Evolutionary conservation across 2,797 vertebrate genomes (phyloP).

Genomic region (Enteromius thamalakanensis): DNA sequence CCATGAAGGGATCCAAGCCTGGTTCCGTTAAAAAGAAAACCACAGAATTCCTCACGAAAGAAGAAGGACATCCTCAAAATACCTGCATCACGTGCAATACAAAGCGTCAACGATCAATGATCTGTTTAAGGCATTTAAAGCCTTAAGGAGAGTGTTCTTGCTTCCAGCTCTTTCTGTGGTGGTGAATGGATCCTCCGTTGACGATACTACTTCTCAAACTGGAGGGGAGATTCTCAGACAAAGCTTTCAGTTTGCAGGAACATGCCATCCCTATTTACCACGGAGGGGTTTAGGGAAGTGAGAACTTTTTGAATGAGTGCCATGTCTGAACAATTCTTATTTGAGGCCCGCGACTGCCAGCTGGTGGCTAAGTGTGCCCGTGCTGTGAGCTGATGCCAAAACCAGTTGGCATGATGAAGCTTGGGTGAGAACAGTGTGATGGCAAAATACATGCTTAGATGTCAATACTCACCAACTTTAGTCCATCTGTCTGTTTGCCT

Average conservation of each 20-base stretch:
- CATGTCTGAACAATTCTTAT: constrained; percentile 85
- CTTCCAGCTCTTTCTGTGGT: constrained; percentile 68
- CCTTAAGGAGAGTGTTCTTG: constrained; percentile 66
- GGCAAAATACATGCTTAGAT: constrained; percentile 62
- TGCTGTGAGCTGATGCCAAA: constrained; percentile 79
- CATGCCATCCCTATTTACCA: constrained; percentile 84
- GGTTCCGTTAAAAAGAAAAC: constrained; percentile 56
- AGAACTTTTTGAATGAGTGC: constrained; percentile 88
- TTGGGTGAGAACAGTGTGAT: constrained; percentile 76
- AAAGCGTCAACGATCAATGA: constrained; percentile 55
- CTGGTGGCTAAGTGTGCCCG: constrained; percentile 85
- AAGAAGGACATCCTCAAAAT: constrained; percentile 58
- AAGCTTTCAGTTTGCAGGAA: constrained; percentile 81
- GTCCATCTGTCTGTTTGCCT: constrained; percentile 31
- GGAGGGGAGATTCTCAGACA: constrained; percentile 83
- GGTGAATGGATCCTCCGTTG: constrained; percentile 77
- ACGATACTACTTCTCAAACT: constrained; percentile 83
- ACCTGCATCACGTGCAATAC: not conserved
- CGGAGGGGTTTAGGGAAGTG: constrained; percentile 83
- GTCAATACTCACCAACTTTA: constrained; percentile 35
- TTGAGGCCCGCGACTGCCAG: constrained; percentile 86
- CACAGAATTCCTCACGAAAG: constrained; percentile 69
- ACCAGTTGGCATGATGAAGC: constrained; percentile 76
- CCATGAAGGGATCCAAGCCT: constrained; percentile 20
- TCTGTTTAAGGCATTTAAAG: constrained; percentile 63